Conservation (phyloP, 2,797 vertebrate genomes). For the Rhinella marina region DNA sequence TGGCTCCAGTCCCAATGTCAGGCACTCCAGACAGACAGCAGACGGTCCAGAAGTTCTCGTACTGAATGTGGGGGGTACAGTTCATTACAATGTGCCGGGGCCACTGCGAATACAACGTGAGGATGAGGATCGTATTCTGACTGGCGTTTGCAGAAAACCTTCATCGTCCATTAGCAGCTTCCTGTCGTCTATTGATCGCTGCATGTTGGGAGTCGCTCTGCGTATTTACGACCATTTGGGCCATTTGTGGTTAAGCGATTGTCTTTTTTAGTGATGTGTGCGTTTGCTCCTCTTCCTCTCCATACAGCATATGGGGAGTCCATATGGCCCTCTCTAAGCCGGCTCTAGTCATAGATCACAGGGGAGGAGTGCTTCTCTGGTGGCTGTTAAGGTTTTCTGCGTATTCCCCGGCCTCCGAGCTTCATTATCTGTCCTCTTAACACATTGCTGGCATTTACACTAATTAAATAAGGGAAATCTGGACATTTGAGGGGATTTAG, state of each 20-base stretch:
- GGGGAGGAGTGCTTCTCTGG: neutral
- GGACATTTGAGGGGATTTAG: neutral
- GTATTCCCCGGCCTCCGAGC: neutral
- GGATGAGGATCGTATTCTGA: neutral
- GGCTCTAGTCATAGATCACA: constrained; percentile 5
- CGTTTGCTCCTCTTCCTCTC: neutral
- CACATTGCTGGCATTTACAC: neutral
- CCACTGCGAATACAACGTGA: neutral
- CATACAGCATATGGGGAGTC: constrained; percentile 24
- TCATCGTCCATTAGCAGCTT: constrained; percentile 6
- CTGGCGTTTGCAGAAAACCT: neutral
- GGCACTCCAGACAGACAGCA: neutral
- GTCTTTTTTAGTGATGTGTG: constrained; percentile 1
- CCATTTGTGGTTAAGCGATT: neutral
- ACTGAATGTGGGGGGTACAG: neutral
- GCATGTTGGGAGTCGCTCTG: neutral
- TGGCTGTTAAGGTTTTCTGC: constrained; percentile 5
- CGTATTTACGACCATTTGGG: neutral
- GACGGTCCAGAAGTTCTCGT: neutral
- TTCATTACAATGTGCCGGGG: too few species aligned
- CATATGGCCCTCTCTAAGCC: neutral
- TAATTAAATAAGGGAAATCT: constrained; percentile 8
- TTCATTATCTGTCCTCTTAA: constrained; percentile 31
- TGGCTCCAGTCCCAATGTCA: neutral
- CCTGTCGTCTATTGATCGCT: neutral